Conservation (phyloP, 1,140 invertebrate genomes). For the Drosophila tani region DNA sequence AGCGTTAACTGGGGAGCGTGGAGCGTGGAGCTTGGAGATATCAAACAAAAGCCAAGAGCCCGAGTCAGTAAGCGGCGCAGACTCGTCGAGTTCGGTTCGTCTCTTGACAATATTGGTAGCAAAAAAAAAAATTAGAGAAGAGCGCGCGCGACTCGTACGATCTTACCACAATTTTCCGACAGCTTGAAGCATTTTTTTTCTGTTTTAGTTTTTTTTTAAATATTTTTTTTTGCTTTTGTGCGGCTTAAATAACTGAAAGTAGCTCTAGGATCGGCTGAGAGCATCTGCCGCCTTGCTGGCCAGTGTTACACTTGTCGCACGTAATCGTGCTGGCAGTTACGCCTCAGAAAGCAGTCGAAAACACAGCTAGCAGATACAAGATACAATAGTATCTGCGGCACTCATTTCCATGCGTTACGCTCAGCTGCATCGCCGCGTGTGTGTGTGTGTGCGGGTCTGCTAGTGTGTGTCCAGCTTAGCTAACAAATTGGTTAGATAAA, state of each 20-base stretch:
- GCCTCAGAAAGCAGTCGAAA: conserved; percentile 64
- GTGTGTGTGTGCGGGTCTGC: conserved; percentile 1
- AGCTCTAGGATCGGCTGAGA: conserved; percentile 9
- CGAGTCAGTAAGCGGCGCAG: conserved; percentile 72
- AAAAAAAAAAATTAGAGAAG: background rate
- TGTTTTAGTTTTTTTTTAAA: background rate
- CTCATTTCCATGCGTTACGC: conserved; percentile 70
- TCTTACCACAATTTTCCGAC: conserved; percentile 14
- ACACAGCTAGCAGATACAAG: conserved; percentile 33
- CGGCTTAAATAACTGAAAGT: background rate
- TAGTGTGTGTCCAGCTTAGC: conserved; percentile 50
- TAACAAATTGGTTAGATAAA: conserved; percentile 76
- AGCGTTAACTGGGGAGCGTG: background rate
- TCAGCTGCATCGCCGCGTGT: conserved; percentile 49
- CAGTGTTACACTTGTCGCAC: conserved; percentile 45
- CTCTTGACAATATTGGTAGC: background rate
- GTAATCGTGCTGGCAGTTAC: conserved; percentile 73
- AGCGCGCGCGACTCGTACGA: conserved; percentile 6
- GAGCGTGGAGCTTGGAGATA: conserved; percentile 3
- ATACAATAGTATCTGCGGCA: conserved; percentile 59
- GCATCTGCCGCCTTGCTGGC: conserved; percentile 37
- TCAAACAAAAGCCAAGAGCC: conserved; percentile 25
- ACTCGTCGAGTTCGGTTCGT: conserved; percentile 68
- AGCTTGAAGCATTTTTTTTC: background rate
- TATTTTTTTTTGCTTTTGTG: conserved; percentile 16